These are phyloP conservation scores for Momotus momota DNA, from an alignment of 2,797 vertebrate genomes.

Conservation along the genomic window DNA sequence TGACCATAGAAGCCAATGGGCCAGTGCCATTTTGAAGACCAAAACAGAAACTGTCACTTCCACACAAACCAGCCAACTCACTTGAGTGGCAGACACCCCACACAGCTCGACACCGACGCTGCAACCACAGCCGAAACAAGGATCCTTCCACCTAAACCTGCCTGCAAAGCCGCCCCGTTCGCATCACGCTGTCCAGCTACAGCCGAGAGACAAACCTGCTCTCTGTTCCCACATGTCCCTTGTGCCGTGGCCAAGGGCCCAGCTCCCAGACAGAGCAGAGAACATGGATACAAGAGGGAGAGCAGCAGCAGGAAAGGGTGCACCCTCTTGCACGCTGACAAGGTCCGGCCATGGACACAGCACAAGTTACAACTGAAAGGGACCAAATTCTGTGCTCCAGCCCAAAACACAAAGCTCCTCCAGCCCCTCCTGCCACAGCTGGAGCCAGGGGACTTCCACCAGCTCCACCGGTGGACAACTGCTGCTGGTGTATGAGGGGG, in stretches of 20 bases:
- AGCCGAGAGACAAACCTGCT: neutral
- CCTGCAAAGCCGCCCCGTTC: neutral
- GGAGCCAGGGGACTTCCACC: neutral
- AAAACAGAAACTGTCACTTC: neutral
- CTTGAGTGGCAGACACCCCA: neutral
- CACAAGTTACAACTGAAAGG: neutral
- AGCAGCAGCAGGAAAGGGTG: neutral
- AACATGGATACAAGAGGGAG: neutral
- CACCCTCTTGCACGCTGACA: neutral
- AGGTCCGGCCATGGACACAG: neutral
- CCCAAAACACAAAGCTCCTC: neutral
- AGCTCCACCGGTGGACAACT: neutral
- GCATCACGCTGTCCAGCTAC: neutral
- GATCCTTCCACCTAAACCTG: neutral
- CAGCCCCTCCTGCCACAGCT: neutral
- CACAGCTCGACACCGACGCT: rapidly evolving
- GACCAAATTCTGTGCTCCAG: neutral
- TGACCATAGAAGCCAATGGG: neutral
- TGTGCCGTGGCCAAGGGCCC: neutral
- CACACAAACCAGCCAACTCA: neutral
- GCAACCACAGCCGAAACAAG: rapidly evolving
- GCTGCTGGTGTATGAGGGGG: neutral
- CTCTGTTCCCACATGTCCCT: neutral
- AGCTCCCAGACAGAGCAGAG: neutral
- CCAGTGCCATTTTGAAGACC: neutral